Evolutionary conservation across 1,140 invertebrate species (phyloP).

Genomic region (Cecropterus lyciades): DNA sequence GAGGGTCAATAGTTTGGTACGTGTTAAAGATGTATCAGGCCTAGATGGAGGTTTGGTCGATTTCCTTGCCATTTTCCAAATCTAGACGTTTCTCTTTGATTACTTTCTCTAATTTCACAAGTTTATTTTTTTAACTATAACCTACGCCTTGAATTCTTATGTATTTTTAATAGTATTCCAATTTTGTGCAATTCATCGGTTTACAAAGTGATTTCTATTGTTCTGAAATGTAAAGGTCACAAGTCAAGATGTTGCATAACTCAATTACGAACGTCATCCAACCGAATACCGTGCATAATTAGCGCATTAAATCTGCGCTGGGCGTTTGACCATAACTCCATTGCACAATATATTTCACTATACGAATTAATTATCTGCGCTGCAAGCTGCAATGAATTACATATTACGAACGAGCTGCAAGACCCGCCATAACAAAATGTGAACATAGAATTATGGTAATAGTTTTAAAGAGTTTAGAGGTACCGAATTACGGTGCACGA

Average conservation of each 20-base stretch:
- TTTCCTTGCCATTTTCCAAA: too few species aligned
- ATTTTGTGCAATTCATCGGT: neutral
- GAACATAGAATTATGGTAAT: constrained; percentile 75
- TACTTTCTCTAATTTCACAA: too few species aligned
- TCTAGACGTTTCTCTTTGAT: too few species aligned
- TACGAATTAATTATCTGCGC: constrained; percentile 23
- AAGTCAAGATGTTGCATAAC: constrained; percentile 19
- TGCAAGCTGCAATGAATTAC: constrained; percentile 39
- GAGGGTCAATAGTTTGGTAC: too few species aligned
- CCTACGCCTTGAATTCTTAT: too few species aligned
- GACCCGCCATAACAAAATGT: constrained; percentile 68
- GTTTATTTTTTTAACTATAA: too few species aligned
- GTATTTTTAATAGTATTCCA: neutral
- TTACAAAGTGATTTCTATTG: neutral
- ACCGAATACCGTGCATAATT: constrained; percentile 25
- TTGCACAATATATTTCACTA: constrained; percentile 21
- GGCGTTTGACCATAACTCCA: constrained; percentile 24
- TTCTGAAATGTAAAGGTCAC: constrained; percentile 6
- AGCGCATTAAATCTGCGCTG: constrained; percentile 28
- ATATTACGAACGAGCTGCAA: constrained; percentile 46
- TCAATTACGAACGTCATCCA: constrained; percentile 18
- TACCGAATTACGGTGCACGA: constrained; percentile 62
- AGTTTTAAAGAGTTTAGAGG: constrained; percentile 77
- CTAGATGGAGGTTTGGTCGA: too few species aligned
- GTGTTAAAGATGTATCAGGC: too few species aligned